Base-by-base conservation (phyloP, 2,888 invertebrate genomes). In the Nebria brevicollis region DNA sequence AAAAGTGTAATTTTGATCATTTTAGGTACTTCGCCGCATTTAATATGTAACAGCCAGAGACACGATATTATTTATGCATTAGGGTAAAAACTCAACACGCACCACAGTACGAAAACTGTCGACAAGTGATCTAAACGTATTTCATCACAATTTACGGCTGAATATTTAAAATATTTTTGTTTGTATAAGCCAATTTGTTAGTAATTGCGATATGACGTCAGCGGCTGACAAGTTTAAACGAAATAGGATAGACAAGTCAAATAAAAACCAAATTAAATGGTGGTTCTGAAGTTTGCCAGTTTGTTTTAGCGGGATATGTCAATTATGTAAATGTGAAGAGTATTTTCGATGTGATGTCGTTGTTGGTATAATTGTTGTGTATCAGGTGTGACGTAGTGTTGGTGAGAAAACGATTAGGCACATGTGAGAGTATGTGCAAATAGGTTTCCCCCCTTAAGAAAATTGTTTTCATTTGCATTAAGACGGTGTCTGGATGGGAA, bases 381-480 rank as follows among this genome's bases (percentile, higher is more conserved):
- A 54, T 54, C 54, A 3, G 54, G 54, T 54, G 54, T 54, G 54
- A 54, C 54, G 54, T 34, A 34, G 34, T 34, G 34, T 54, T 13
- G 54, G 54, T 54, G 13, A 13, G 54, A 54, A 54, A 54, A 54
- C 54, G 54, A 54, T 54, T 54, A 54, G 54, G 54, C 13, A 54
- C 11, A 3, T 13, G 54, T 13, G 8, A 13, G 54, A 54, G 54
- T 54, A 54, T 54, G 54, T 54, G 54, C 54, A 54, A 34, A 70
- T 70, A 70, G 70, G 13, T 70, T 70, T 70, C 70, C 20, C 54
- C 54, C 54, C 26, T 25, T 25, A 13, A 26, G n/a, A 70, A 70
- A 70, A 70, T 25, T 70, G 70, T 70, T 70, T 70, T 70, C 70
- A 70, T 70, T 70, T 70, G 70, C 70, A 70, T 70, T 70, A 54